Conservation (phyloP, 2,797 vertebrate species). For the Acanthurus leucopareius region DNA sequence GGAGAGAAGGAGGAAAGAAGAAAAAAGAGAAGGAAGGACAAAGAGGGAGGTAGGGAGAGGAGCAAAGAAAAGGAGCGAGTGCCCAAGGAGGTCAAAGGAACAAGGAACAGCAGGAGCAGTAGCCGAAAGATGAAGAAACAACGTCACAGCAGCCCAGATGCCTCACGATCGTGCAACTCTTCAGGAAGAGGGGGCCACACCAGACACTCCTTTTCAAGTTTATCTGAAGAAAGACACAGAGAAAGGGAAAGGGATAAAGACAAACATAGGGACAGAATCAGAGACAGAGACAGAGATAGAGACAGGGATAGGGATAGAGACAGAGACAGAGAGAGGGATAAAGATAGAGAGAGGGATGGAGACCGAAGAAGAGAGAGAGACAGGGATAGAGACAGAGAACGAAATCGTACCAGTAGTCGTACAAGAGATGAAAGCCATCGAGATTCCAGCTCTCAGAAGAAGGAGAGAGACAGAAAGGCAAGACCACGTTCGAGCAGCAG, state of each 20-base stretch:
- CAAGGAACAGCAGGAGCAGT: slow-evolving; percentile 79
- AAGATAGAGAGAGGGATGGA: slow-evolving; percentile 64
- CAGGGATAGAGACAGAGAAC: slow-evolving; percentile 74
- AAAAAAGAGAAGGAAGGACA: slow-evolving; percentile 82
- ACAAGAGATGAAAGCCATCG: slow-evolving; percentile 78
- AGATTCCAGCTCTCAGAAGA: slow-evolving; percentile 79
- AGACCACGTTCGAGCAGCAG: slow-evolving; percentile 75
- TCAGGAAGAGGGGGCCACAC: slow-evolving; percentile 77
- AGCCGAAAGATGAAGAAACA: slow-evolving; percentile 83
- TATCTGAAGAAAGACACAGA: slow-evolving; percentile 76
- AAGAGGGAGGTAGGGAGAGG: slow-evolving; percentile 68
- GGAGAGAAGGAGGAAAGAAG: slow-evolving; percentile 78
- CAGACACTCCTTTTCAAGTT: slow-evolving; percentile 83
- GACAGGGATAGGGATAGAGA: slow-evolving; percentile 69
- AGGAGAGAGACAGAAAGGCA: slow-evolving; percentile 65
- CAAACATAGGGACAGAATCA: slow-evolving; percentile 36
- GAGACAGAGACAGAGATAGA: slow-evolving; percentile 74
- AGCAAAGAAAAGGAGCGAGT: slow-evolving; percentile 72
- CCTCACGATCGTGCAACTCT: slow-evolving; percentile 77
- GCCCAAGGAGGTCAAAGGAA: slow-evolving; percentile 69
- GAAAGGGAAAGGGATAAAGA: slow-evolving; percentile 62
- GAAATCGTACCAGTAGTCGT: slow-evolving; percentile 77
- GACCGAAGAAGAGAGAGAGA: slow-evolving; percentile 70
- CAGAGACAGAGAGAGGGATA: slow-evolving; percentile 72
- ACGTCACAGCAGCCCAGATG: slow-evolving; percentile 76